Evolutionary conservation across 2,888 invertebrate genomes (phyloP).

Genomic region (Caradrina kadenii): DNA sequence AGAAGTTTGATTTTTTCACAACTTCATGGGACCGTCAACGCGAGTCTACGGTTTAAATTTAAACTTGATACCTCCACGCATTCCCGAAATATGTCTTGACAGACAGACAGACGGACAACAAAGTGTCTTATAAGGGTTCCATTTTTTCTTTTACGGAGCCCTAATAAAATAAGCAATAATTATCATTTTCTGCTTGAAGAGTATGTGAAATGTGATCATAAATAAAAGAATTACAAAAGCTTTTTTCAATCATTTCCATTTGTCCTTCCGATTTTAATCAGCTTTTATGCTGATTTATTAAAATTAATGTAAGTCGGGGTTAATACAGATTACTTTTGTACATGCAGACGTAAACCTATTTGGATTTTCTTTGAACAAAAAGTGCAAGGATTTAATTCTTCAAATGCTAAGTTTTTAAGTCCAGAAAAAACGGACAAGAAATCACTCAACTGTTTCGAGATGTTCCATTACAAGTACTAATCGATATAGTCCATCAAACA

Average conservation of each 20-base stretch:
- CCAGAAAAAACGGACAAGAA: not conserved
- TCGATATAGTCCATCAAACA: not conserved
- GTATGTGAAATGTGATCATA: not conserved
- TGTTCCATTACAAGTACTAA: not conserved
- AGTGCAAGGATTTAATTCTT: not conserved
- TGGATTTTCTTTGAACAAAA: not conserved
- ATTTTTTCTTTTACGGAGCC: no score
- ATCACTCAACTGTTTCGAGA: not conserved
- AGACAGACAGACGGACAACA: no score
- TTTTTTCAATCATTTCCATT: not conserved
- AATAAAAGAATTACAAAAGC: not conserved
- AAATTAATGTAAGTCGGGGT: not conserved
- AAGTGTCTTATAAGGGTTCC: no score
- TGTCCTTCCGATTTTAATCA: not conserved
- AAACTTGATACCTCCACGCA: no score
- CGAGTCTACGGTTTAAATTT: no score
- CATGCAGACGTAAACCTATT: not conserved
- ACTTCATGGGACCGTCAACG: no score
- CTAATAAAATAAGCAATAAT: slow-evolving; percentile 1
- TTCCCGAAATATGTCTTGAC: no score
- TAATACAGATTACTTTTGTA: not conserved
- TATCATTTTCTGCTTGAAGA: not conserved
- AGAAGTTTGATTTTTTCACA: no score
- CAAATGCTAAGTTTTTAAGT: not conserved
- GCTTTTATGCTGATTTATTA: not conserved